Base-by-base conservation (phyloP, 2,113 vertebrate genomes). In the Myrmecophaga tridactyla region DNA sequence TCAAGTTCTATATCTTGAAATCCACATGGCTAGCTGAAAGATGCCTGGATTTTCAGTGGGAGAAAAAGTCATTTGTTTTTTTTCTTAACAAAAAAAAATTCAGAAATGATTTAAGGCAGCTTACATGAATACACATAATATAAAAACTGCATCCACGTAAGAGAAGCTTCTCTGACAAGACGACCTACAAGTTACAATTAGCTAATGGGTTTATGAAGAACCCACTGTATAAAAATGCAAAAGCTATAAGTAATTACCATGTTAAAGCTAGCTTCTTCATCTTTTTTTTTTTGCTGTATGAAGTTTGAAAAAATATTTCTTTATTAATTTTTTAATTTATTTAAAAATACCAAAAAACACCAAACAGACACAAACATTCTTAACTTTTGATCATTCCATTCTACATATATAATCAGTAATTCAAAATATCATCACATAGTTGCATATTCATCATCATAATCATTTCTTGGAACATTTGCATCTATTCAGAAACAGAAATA, bases 1-100 rank as follows among this genome's bases (percentile, higher is more conserved):
- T 90, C 23, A 82, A 43, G 63, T 75, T 87, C 94, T 75, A 1
- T 77, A 81, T 75, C 43, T 70, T 90, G 39, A 96, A 88, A 89
- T 94, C 51, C 48, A 70, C 63, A 87, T 84, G 11, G 15, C 51
- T 84, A 81, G n/a, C n/a, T n/a, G 84, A 92, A 82, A 13, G 51
- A 43, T 82, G 13, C 23, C 34, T 15, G 69, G 67, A 31, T 90
- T 91, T 89, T 65, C 51, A 36, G 63, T 78, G 53, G 14, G 27
- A 25, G 5, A 20, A 53, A 72, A 72, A 20, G 2, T 43, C n/a
- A n/a, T 17, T 70, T 46, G 10, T n/a, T 43, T 92, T 84, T 78
- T 70, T 85, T 89, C 29, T 95, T 72, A 77, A 77, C 7, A 72
- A 67, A 43, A 86, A 75, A 56, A 80, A 15, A 86, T 36, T 70